These are phyloP conservation scores for Pheosia tremula DNA, from an alignment of 2,888 invertebrate species.

Conservation along the genomic window DNA sequence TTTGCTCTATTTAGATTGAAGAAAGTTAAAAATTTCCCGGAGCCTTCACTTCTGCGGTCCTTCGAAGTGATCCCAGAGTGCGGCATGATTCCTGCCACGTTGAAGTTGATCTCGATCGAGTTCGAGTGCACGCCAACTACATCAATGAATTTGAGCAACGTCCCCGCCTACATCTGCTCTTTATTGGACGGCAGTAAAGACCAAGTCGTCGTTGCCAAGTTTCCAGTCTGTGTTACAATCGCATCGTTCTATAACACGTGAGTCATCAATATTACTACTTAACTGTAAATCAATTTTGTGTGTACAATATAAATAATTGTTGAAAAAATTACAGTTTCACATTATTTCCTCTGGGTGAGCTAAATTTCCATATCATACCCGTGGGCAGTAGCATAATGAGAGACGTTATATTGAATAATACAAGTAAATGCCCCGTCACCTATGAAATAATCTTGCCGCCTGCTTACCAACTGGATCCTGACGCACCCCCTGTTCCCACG, in stretches of 20 bases:
- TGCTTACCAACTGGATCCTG: conserved; percentile 52
- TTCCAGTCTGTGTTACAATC: conserved; percentile 72
- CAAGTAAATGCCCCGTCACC: conserved; percentile 84
- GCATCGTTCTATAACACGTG: conserved; percentile 80
- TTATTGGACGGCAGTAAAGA: conserved; percentile 73
- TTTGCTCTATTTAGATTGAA: conserved; percentile 54
- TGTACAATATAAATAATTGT: background rate
- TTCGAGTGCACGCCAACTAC: conserved; percentile 74
- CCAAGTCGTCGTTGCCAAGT: conserved; percentile 77
- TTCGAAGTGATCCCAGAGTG: conserved; percentile 65
- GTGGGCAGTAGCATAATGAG: conserved; percentile 79
- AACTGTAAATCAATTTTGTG: background rate
- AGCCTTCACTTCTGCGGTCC: conserved; percentile 64
- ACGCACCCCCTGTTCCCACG: conserved; percentile 24
- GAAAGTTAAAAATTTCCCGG: conserved; percentile 76
- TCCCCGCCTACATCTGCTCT: conserved; percentile 72
- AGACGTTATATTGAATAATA: conserved; percentile 84
- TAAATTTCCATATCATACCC: conserved; percentile 85
- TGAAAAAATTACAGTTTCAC: conserved; percentile 74
- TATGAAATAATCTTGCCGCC: conserved; percentile 72
- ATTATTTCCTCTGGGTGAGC: conserved; percentile 81
- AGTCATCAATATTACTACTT: conserved; percentile 27
- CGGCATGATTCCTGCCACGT: conserved; percentile 61
- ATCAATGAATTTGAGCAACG: conserved; percentile 69
- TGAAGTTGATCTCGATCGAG: conserved; percentile 60